Conservation (phyloP, 2,888 invertebrate genomes). For the Kryphioiulus occultus region DNA sequence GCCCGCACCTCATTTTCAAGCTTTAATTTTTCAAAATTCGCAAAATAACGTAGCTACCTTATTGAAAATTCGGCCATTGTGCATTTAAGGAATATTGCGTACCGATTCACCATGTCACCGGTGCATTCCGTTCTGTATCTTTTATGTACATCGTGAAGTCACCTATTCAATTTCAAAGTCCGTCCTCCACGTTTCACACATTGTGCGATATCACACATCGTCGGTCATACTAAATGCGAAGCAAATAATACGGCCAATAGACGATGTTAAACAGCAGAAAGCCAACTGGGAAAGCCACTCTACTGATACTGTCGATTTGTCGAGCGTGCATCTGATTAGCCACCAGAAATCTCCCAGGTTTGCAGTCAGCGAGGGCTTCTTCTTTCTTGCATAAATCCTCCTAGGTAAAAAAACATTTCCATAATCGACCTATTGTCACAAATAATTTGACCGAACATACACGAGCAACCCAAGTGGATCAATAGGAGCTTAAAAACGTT, state of each 20-base stretch:
- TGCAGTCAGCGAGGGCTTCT: background rate
- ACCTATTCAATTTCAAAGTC: background rate
- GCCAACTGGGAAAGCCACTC: slow-evolving; percentile 63
- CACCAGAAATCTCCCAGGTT: background rate
- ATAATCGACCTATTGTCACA: background rate
- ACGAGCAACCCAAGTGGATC: background rate
- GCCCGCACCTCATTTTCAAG: too few relatives aligned
- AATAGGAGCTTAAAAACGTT: background rate
- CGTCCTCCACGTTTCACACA: background rate
- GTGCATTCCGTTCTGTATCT: background rate
- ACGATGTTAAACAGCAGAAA: slow-evolving; percentile 64
- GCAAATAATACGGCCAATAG: slow-evolving; percentile 65
- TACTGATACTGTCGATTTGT: slow-evolving; percentile 63
- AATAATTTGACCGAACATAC: background rate
- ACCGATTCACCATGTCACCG: too few relatives aligned
- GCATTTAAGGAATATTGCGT: too few relatives aligned
- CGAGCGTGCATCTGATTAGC: slow-evolving; percentile 27
- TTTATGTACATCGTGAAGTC: background rate
- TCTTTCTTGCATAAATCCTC: slow-evolving; percentile 36
- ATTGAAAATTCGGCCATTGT: too few relatives aligned
- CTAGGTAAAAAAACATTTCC: background rate
- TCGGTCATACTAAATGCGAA: background rate
- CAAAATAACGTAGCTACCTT: too few relatives aligned
- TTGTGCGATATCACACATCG: background rate
- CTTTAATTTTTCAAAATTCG: too few relatives aligned